phyloP scores from a whole-genome alignment of 2,113 vertebrate genomes.

The Anseranas semipalmata region DNA sequence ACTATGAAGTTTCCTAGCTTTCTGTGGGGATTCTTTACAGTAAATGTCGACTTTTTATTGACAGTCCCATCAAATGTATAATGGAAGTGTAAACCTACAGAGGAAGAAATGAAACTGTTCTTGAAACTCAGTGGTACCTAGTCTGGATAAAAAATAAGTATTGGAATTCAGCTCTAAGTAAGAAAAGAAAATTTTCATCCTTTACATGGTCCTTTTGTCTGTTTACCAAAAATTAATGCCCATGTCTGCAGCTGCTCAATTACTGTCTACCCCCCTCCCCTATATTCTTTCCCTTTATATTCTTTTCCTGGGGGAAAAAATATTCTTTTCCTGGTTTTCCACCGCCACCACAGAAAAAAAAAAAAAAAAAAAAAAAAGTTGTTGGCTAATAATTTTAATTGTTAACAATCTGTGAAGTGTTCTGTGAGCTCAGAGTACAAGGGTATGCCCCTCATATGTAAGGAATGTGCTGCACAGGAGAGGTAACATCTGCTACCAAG shows the following conservation, averaged over 20 bases:
- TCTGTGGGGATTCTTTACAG: slow-evolving; percentile 22
- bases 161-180: not conserved
- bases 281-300: not conserved
- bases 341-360: not conserved
- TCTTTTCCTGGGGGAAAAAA: not conserved
- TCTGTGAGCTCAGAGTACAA: not conserved
- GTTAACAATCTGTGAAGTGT: not conserved
- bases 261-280: accelerated
- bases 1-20: not conserved
- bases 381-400: accelerated
- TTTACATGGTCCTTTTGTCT: not conserved
- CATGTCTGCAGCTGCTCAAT: not conserved
- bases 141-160: not conserved
- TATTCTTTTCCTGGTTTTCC: not conserved
- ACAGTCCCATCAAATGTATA: slow-evolving; percentile 11
- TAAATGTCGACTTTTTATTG: not conserved
- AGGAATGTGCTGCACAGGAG: not conserved
- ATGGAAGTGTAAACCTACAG: slow-evolving; percentile 1
- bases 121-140: not conserved
- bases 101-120: not conserved
- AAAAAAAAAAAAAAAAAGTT: not conserved
- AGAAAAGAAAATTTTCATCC: not conserved
- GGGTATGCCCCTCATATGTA: not conserved
- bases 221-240: not conserved
- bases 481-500: not conserved